Evolutionary conservation across 2,888 invertebrate genomes (phyloP).

Genomic region (Notodonta dromedarius): DNA sequence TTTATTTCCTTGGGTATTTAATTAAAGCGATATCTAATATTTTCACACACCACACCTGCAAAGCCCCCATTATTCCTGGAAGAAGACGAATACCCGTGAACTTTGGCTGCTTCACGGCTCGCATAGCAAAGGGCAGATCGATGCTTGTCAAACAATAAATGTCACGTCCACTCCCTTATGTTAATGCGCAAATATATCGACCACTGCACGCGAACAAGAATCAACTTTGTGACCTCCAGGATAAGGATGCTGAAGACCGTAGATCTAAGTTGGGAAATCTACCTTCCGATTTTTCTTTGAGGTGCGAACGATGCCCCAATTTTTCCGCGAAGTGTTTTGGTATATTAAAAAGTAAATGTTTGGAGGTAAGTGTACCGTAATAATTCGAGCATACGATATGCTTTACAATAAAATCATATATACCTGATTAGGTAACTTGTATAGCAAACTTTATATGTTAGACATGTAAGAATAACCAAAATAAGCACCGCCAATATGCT

Average conservation of each 20-base stretch:
- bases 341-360: constrained; percentile 62
- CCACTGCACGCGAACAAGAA: constrained; percentile 22
- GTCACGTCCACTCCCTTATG: constrained; percentile 83
- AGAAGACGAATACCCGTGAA: constrained; percentile 56
- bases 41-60: constrained; percentile 41
- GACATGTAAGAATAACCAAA: too few species aligned
- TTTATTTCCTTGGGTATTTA: too few species aligned
- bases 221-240: constrained; percentile 25
- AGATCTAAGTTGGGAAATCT: constrained; percentile 34
- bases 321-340: constrained; percentile 65
- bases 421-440: too few species aligned
- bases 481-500: too few species aligned
- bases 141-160: constrained; percentile 84
- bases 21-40: constrained; percentile 7
- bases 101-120: constrained; percentile 75
- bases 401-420: not conserved
- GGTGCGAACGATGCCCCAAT: constrained; percentile 80
- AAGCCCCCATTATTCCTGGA: constrained; percentile 39
- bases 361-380: constrained; percentile 33
- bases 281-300: constrained; percentile 74
- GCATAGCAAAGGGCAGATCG: constrained; percentile 82
- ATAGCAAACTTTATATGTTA: too few species aligned
- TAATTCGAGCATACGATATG: constrained; percentile 17
- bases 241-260: constrained; percentile 39
- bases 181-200: constrained; percentile 51